Conservation (phyloP, 2,797 vertebrate species). For the Diplodus puntazzo region DNA sequence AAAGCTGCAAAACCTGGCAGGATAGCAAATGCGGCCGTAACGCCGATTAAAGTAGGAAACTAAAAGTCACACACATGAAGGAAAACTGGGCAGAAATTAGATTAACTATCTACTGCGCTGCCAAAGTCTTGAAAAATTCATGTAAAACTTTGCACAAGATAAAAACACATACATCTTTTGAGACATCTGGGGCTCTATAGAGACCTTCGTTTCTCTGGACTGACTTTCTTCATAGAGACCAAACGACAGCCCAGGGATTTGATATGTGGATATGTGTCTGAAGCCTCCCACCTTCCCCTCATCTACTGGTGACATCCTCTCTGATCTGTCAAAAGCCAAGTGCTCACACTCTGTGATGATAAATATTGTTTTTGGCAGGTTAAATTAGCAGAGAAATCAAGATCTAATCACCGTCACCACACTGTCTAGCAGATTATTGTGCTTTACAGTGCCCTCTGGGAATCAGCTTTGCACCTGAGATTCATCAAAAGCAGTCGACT, state of each 20-base stretch:
- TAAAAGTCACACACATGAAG: not conserved
- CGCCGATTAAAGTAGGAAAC: not conserved
- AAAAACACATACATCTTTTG: not conserved
- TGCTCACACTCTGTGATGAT: slow-evolving; percentile 18
- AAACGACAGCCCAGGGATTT: not conserved
- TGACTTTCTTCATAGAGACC: not conserved
- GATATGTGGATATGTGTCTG: not conserved
- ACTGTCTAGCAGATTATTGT: not conserved
- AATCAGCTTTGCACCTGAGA: not conserved
- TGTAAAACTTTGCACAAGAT: not conserved
- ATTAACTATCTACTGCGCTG: not conserved
- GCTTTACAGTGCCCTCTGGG: not conserved
- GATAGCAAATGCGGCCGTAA: not conserved
- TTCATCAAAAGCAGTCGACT: slow-evolving; percentile 6
- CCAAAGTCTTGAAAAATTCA: not conserved
- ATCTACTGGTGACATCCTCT: not conserved
- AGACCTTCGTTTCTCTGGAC: not conserved
- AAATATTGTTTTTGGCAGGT: slow-evolving; percentile 24
- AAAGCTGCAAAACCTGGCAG: not conserved
- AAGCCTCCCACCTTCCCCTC: not conserved
- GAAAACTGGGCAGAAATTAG: not conserved
- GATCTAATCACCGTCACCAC: not conserved
- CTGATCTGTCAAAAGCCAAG: slow-evolving; percentile 16
- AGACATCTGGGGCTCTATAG: not conserved
- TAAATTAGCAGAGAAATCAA: slow-evolving; percentile 10